Percentiles rank a stretch among this genome's conserved stretches.
These are phyloP conservation scores for Castor canadensis DNA, from an alignment of 2,113 vertebrate genomes.

Conservation along the genomic window DNA sequence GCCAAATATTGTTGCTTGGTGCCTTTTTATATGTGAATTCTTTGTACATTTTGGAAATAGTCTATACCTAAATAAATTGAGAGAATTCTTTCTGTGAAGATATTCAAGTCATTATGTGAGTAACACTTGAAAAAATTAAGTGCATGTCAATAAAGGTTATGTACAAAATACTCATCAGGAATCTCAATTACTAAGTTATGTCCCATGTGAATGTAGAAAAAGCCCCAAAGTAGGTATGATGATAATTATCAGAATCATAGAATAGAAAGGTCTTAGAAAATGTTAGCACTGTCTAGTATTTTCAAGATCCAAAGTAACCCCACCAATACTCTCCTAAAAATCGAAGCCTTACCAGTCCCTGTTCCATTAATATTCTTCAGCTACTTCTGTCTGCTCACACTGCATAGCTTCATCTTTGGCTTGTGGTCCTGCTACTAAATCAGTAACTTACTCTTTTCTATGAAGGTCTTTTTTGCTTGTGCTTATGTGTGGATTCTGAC, in stretches of 20 bases:
- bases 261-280: neutral
- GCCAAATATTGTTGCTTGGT: neutral
- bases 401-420: neutral
- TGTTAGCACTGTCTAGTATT: neutral
- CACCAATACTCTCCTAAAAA: neutral
- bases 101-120: neutral
- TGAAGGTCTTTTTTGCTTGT: neutral
- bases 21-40: neutral
- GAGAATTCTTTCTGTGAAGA: neutral
- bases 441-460: neutral
- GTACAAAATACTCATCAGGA: neutral
- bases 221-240: neutral
- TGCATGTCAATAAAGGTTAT: neutral
- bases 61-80: neutral
- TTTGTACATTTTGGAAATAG: neutral
- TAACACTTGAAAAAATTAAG: slow-evolving; percentile 17
- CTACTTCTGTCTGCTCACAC: neutral
- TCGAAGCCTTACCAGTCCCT: neutral
- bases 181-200: neutral
- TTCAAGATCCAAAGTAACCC: neutral
- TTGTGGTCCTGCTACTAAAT: neutral
- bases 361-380: neutral
- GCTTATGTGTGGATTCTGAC: neutral
- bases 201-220: neutral
- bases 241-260: neutral